Evolutionary conservation across 30 jellyfish, hydroid and myxozoan species (phyloP).

Genomic region (Hydractinia symbiolongicarpus): DNA sequence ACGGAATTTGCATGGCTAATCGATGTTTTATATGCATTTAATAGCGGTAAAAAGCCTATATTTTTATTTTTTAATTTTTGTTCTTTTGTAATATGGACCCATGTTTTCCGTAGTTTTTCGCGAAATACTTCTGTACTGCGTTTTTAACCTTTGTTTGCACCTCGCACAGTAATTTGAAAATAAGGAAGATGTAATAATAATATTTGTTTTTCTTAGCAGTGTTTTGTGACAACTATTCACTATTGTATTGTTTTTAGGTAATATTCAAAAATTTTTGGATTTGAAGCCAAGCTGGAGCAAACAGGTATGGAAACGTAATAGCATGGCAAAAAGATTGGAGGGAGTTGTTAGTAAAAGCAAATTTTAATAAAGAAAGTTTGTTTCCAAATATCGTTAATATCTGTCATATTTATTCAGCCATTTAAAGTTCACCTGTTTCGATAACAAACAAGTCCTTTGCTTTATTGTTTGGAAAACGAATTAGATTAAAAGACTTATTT

Average conservation of each 20-base stretch:
- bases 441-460: no score
- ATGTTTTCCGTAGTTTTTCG: background rate
- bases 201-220: background rate
- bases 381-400: no score
- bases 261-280: constrained; percentile 47
- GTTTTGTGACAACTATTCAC: background rate
- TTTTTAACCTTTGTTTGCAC: background rate
- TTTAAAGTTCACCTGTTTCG: no score
- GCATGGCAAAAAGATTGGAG: background rate
- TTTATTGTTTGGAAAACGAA: no score
- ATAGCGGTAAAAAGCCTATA: constrained; percentile 56
- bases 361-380: no score
- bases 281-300: constrained; percentile 61
- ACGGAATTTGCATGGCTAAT: constrained; percentile 77
- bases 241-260: constrained; percentile 41
- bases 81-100: background rate
- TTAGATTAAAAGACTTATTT: no score
- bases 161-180: background rate
- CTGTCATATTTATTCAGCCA: no score
- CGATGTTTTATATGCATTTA: constrained; percentile 74
- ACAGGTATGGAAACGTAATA: constrained; percentile 43
- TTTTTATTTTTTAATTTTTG: background rate
- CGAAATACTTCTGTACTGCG: background rate
- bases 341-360: background rate
- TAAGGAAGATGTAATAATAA: background rate